phyloP scores from a whole-genome alignment of 1,140 invertebrate species.

The Paraescarpia echinospica region DNA sequence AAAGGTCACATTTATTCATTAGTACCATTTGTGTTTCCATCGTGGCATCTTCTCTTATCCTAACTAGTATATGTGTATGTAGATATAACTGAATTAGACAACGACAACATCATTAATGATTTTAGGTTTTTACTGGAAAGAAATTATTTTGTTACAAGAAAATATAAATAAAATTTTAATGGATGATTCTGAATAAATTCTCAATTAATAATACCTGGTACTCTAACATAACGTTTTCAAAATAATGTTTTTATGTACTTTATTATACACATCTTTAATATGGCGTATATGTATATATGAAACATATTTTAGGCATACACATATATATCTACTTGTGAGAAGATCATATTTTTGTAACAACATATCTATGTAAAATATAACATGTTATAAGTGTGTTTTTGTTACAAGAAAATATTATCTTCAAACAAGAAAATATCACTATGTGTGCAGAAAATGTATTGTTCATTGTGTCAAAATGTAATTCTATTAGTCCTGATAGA shows the following conservation, averaged over 20 bases:
- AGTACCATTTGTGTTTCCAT: neutral
- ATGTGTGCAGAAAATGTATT: neutral
- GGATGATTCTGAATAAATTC: neutral
- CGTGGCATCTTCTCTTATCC: neutral
- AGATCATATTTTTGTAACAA: too few relatives aligned
- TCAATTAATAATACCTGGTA: neutral
- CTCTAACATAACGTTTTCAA: too few relatives aligned
- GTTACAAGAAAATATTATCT: neutral
- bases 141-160: neutral
- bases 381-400: neutral
- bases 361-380: too few relatives aligned
- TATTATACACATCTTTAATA: too few relatives aligned
- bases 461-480: neutral
- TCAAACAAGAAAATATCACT: neutral
- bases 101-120: neutral
- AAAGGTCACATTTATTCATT: neutral
- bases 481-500: neutral
- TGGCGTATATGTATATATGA: too few relatives aligned
- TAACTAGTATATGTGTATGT: neutral
- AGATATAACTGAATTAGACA: neutral
- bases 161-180: neutral
- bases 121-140: neutral
- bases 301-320: too few relatives aligned
- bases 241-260: too few relatives aligned
- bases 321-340: too few relatives aligned